Evolutionary conservation across 2,888 invertebrate species (phyloP), one percentile per base, ranked within the genome.

Genomic region (Drosophila prolongata): DNA sequence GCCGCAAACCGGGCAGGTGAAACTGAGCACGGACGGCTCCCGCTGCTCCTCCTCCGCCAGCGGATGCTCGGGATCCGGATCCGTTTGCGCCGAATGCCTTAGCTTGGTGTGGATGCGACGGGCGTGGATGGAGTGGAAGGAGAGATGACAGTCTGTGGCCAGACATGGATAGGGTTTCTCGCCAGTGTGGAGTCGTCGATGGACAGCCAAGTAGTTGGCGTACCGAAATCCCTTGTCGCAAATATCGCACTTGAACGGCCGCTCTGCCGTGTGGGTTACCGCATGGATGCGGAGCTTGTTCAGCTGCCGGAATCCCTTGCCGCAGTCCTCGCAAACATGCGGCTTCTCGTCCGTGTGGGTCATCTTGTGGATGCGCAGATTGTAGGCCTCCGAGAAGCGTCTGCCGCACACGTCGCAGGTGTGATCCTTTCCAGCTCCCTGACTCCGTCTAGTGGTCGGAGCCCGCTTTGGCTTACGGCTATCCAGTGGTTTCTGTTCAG

Each of bases 341-440:
- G 91, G 91, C 67, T 78, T 80, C 67, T 91, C 90, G n/a, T 90
- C 80, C 43, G 89, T 89, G 66, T 90, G 90, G 35, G 82, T 89
- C 90, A 90, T 91, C 59, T 78, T 88, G 61, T 91, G 91, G 24
- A 90, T 88, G 30, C 91, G 85, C 54, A 91, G 59, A 24, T 90
- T 89, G 55, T 91, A 89, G 5, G 81, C 65, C 42, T 90, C 90
- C 19, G 84, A 82, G 49, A 90, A 89, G 42, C 75, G 59, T 1
- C 82, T 76, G 35, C 68, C 65, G 44, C 91, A 91, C 0, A 85
- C 70, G 27, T 89, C 80, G 11, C 89, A 88, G 8, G n/a, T 47
- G 37, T 70, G 40, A 6, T 53, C 54, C 34, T 30, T 34, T 4
- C 34, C 14, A 10, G 49, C 3, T n/a, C 38, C 30, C 1, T 14